phyloP scores from a whole-genome alignment of 2,888 invertebrate species.

The Polymixis lichenea region DNA sequence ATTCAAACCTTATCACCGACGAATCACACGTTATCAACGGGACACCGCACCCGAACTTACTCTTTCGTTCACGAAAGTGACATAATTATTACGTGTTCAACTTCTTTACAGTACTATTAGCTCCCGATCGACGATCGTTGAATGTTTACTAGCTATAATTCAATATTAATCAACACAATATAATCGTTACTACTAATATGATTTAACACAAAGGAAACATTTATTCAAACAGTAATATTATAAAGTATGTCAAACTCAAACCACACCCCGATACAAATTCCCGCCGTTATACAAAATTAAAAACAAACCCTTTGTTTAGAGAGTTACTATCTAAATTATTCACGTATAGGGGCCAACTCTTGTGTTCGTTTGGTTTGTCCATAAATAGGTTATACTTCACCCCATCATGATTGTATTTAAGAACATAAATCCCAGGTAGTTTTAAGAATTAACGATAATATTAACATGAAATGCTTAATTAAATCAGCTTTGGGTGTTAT shows the following conservation, averaged over 20 bases:
- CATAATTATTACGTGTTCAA: slow-evolving; percentile 45
- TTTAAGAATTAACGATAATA: slow-evolving; percentile 52
- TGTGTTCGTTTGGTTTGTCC: slow-evolving; percentile 52
- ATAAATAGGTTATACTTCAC: slow-evolving; percentile 35
- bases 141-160: slow-evolving; percentile 51
- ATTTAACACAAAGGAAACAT: slow-evolving; percentile 20
- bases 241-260: slow-evolving; percentile 4
- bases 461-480: slow-evolving; percentile 61
- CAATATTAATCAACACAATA: slow-evolving; percentile 37
- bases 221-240: neutral
- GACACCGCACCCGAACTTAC: slow-evolving; percentile 1
- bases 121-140: slow-evolving; percentile 39
- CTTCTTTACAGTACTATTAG: slow-evolving; percentile 49
- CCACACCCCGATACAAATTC: slow-evolving; percentile 13
- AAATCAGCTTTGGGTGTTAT: slow-evolving; percentile 69
- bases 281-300: neutral
- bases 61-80: slow-evolving; percentile 15
- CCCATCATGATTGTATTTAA: slow-evolving; percentile 38
- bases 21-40: slow-evolving; percentile 7
- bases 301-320: slow-evolving; percentile 16
- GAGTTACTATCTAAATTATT: slow-evolving; percentile 31
- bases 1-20: slow-evolving; percentile 22
- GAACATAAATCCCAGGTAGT: slow-evolving; percentile 34
- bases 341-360: slow-evolving; percentile 66
- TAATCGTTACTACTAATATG: slow-evolving; percentile 31